Conservation (phyloP, 2,888 invertebrate species). For the Agonum fuliginosum region DNA sequence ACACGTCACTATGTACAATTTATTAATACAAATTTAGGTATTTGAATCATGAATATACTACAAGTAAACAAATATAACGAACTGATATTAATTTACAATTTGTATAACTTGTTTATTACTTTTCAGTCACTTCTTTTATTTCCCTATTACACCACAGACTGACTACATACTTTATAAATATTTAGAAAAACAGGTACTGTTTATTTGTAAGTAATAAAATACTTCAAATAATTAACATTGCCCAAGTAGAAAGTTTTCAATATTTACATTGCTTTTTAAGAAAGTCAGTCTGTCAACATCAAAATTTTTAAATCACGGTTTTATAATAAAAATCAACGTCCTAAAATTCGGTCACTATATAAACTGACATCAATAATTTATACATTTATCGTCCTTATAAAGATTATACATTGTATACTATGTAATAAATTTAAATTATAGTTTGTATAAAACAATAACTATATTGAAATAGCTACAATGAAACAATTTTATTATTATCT, state of each 20-base stretch:
- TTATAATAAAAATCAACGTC: no score
- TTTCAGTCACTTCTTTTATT: neutral
- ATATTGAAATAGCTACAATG: no score
- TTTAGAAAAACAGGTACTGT: no score
- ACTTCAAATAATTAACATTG: neutral
- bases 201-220: neutral
- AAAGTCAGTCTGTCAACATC: constrained; percentile 2
- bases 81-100: constrained; percentile 5
- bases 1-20: constrained; percentile 25
- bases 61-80: constrained; percentile 1
- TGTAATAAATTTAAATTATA: no score
- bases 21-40: constrained; percentile 34
- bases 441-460: no score
- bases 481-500: no score
- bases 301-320: neutral
- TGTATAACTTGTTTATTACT: no score
- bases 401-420: no score
- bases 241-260: neutral
- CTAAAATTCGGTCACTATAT: no score
- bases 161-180: constrained; percentile 14
- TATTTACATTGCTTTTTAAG: neutral
- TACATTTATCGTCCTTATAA: no score
- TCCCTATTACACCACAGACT: constrained; percentile 9
- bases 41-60: constrained; percentile 5
- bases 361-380: no score